A percentile compares a stretch with the other conserved stretches of the same genome.
Conservation (phyloP, 2,797 vertebrate species). For the Zenarchopterus dispar region DNA sequence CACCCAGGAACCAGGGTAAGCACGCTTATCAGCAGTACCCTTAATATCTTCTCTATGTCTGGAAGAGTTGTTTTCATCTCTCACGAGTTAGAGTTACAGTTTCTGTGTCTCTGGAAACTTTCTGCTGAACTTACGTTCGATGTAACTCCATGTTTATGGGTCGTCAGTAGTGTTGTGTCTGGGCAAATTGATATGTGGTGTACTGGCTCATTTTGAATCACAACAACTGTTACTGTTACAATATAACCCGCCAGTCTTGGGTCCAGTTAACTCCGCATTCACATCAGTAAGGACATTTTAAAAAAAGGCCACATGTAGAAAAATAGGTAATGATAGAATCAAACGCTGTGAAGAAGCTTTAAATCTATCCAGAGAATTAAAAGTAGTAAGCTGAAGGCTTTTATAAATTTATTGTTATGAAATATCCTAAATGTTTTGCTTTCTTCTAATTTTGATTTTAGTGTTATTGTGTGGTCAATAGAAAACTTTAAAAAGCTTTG, state of each 20-base stretch:
- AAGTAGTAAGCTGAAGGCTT: background rate
- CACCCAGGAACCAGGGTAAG: constrained; percentile 91
- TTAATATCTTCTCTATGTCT: background rate
- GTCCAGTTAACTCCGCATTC: background rate
- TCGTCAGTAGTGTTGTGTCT: constrained; percentile 54
- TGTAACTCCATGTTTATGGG: constrained; percentile 13
- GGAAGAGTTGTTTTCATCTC: no score
- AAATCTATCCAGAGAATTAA: background rate
- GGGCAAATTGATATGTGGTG: constrained; percentile 35
- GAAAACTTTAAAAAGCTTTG: no score
- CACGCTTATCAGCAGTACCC: background rate
- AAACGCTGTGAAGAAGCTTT: no score
- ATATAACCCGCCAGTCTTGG: background rate
- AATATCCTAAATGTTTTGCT: no score
- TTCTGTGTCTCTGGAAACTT: no score
- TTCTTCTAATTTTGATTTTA: no score
- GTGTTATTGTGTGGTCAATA: no score
- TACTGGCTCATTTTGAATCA: constrained; percentile 53
- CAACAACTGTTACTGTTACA: background rate
- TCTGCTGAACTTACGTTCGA: background rate
- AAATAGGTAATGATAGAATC: no score
- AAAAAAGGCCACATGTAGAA: no score
- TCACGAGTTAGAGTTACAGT: no score
- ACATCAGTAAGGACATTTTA: no score
- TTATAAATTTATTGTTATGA: no score